These are phyloP conservation scores for Sebastes nivosus DNA, from an alignment of 2,797 vertebrate species.

Conservation along the genomic window DNA sequence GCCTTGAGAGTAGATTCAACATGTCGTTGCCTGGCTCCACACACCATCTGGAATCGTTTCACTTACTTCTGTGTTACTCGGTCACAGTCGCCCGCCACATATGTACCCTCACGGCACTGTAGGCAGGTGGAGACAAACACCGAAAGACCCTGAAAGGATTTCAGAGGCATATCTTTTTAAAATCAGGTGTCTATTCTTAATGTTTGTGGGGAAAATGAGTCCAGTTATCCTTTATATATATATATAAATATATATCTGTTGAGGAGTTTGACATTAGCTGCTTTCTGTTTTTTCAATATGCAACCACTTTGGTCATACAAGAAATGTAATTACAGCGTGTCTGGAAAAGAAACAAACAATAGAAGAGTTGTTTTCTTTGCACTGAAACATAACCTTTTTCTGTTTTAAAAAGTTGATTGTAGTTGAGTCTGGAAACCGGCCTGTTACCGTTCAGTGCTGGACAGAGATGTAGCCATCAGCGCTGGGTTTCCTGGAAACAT, in stretches of 20 bases:
- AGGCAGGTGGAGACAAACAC: constrained; percentile 27
- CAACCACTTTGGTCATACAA: constrained; percentile 97
- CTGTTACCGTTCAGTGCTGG: constrained; percentile 82
- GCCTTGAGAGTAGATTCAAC: constrained; percentile 99
- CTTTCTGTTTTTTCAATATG: constrained; percentile 97
- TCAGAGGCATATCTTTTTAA: constrained; percentile 67
- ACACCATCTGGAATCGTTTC: constrained; percentile 75
- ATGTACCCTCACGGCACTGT: neutral
- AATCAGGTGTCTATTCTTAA: constrained; percentile 72
- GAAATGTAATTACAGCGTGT: constrained; percentile 91
- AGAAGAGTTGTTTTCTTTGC: constrained; percentile 87
- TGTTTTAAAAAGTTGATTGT: constrained; percentile 82
- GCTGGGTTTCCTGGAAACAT: constrained; percentile 76
- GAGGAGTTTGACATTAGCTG: constrained; percentile 91
- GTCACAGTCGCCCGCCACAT: neutral
- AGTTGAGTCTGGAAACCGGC: constrained; percentile 93
- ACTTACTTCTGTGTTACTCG: constrained; percentile 32
- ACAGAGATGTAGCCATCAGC: constrained; percentile 63
- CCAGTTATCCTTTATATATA: constrained; percentile 79
- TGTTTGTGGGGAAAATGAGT: constrained; percentile 77
- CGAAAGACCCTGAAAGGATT: constrained; percentile 52
- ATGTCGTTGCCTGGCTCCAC: constrained; percentile 95
- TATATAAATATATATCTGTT: constrained; percentile 80
- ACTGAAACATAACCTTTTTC: constrained; percentile 94
- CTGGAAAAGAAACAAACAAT: constrained; percentile 80